Evolutionary conservation across 2,113 vertebrate genomes (phyloP), one percentile per base, ranked within the genome.

Genomic region (Pontoporia blainvillei): DNA sequence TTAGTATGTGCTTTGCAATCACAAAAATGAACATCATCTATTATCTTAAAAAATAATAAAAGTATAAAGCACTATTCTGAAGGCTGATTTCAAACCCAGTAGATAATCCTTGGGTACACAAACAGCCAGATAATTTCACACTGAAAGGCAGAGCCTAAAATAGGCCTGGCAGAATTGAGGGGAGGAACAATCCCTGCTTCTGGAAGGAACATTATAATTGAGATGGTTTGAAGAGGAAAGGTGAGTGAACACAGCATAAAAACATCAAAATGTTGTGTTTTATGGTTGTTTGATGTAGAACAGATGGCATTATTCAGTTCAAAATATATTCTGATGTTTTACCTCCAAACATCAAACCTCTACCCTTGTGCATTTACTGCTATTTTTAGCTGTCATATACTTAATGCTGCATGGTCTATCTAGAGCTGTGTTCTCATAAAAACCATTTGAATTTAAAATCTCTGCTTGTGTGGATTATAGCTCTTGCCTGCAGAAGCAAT

Each of bases 1-100:
- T 49, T 17, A 41, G 17, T 52, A 57, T 71, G 14, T 72, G 52
- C 86, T 93, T 94, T 82, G 49, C 18, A 91, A 64, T 54, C 15
- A 93, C 46, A 86, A 87, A 93, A 93, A n/a, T 44, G n/a, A 41
- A 36, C 39, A 90, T 39, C 18, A 86, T 57, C 83, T 86, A 95
- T 96, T 83, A 34, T 62, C 86, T 93, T 52, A 57, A 93, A 66
- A 27, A 59, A 78, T 2, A 46, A 46, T 10, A 11, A 82, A 85
- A 71, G 23, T 27, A 14, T 90, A 91, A 82, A 86, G 39, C 46
- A 39, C 31, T 78, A 52, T 49, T 36, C 21, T 62, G 39, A 69
- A 95, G 44, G n/a, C 36, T 66, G 89, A 96, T 86, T 90, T 18
- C 36, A 64, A 86, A 86, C 1, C 44, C 62, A 79, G 39, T 83